A percentile compares a stretch with the other conserved stretches of the same genome.
Evolutionary conservation across 2,797 vertebrate genomes (phyloP).

Genomic region (Rhyacichthys aspro): DNA sequence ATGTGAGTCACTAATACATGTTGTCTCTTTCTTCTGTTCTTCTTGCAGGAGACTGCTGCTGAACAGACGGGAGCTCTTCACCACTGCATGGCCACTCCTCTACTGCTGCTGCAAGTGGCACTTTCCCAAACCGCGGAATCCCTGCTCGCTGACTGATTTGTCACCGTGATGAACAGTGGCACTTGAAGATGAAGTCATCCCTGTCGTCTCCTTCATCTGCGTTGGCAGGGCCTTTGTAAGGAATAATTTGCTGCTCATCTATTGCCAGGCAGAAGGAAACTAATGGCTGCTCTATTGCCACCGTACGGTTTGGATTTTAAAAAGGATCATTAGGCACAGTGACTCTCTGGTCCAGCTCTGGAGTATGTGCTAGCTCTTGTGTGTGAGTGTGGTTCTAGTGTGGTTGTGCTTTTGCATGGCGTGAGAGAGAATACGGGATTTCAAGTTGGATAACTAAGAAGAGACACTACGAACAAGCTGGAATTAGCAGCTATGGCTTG

Average conservation of each 20-base stretch:
- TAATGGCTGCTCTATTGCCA: slow-evolving; percentile 66
- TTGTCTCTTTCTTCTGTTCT: slow-evolving; percentile 60
- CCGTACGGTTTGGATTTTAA: slow-evolving; percentile 81
- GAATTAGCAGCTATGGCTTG: slow-evolving; percentile 81
- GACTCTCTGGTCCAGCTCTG: background rate
- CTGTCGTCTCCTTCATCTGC: slow-evolving; percentile 21
- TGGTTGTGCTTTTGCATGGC: slow-evolving; percentile 50
- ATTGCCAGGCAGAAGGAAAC: slow-evolving; percentile 72
- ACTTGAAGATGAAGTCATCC: slow-evolving; percentile 81
- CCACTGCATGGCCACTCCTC: background rate
- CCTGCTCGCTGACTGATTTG: slow-evolving; percentile 79
- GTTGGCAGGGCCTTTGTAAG: slow-evolving; percentile 52
- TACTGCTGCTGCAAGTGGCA: slow-evolving; percentile 41
- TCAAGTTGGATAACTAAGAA: slow-evolving; percentile 1
- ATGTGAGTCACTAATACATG: background rate
- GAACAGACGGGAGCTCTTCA: slow-evolving; percentile 71
- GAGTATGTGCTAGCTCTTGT: slow-evolving; percentile 28
- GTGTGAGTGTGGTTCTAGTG: slow-evolving; percentile 40
- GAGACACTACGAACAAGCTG: slow-evolving; percentile 25
- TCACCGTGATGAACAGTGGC: slow-evolving; percentile 79
- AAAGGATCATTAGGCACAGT: slow-evolving; percentile 61
- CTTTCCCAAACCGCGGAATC: slow-evolving; percentile 80
- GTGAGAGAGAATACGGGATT: slow-evolving; percentile 29
- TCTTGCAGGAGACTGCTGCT: slow-evolving; percentile 87
- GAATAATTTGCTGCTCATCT: slow-evolving; percentile 78